Base-by-base conservation (phyloP, 1,140 invertebrate genomes). In the Danaus plexippus region DNA sequence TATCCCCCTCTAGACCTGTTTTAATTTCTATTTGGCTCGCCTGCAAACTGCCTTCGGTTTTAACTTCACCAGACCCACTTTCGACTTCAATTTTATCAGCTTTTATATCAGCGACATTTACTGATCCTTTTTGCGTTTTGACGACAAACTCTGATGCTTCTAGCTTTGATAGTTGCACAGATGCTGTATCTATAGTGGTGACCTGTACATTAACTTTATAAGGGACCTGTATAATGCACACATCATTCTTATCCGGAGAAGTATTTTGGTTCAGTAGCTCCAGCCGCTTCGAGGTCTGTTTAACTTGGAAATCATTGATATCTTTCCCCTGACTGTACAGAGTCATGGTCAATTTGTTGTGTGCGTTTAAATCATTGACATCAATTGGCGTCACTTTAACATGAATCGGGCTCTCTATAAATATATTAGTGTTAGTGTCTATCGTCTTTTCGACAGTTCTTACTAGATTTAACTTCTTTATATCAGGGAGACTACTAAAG, bases 351-450 rank as follows among this genome's bases (percentile, higher is more conserved):
- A 88, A 56, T 56, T 80, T 85, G 59, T 88, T 79, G 22, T 88
- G 83, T 32, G 85, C 80, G 48, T 73, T 77, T 49, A 85, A 47
- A 61, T 85, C 74, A 43, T 83, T 79, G 0, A 85, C 79, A 59
- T 88, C 84, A 41, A 88, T 82, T 0, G 87, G 86, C 46, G 74
- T 73, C 12, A 88, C 75, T 52, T 83, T 86, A 11, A 88, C 85
- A 67, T 87, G 85, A 68, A 88, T 88, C 32, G 87, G 87, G 50
- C 86, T 88, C 52, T 88, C 86, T 13, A 88, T 79, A 52, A 87
- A 87, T 54, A 88, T 87, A 51, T 76, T 85, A 8, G 87, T 84
- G 54, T 78, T 85, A 12, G 73, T 80, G 56, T 88, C 87, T 52
- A 88, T 81, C 11, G 77, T 83, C 67, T 87, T 88, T 63, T 88